phyloP scores from a whole-genome alignment of 2,888 invertebrate species.

The Drosophila dives region DNA sequence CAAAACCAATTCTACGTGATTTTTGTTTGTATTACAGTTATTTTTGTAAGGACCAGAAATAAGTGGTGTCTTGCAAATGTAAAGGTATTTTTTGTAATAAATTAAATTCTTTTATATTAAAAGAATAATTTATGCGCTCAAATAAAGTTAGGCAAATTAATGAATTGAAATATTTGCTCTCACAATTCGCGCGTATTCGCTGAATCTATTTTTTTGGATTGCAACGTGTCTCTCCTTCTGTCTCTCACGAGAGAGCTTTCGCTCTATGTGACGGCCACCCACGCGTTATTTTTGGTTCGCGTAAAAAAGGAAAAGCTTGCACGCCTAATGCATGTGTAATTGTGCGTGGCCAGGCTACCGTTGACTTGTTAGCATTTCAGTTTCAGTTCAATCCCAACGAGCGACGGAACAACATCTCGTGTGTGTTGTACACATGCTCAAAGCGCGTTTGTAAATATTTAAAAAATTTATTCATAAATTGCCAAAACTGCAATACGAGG shows the following conservation, averaged over 20 bases:
- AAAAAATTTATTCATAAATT: constrained; percentile 70
- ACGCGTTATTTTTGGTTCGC: constrained; percentile 40
- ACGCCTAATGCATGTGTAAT: constrained; percentile 51
- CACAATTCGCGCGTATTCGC: not conserved
- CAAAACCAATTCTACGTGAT: not conserved
- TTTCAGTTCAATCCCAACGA: constrained; percentile 76
- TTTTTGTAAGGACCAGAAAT: not conserved
- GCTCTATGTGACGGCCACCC: constrained; percentile 61
- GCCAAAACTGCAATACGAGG: constrained; percentile 51
- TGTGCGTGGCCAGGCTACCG: constrained; percentile 59
- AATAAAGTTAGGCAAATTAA: not conserved
- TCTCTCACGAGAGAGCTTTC: constrained; percentile 31
- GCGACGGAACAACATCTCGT: constrained; percentile 73
- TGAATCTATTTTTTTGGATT: constrained; percentile 22
- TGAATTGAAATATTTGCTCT: too few relatives aligned
- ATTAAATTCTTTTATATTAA: too few relatives aligned
- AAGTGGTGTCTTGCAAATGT: not conserved
- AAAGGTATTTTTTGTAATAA: not conserved
- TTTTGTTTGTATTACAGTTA: not conserved
- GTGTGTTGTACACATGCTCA: constrained; percentile 64
- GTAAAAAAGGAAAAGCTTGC: constrained; percentile 68
- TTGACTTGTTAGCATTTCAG: constrained; percentile 64
- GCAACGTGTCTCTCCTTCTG: constrained; percentile 20
- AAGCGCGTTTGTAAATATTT: constrained; percentile 78
- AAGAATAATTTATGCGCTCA: not conserved